These are phyloP conservation scores for Ciona savignyi DNA, from an alignment of 23 tunicate species.

Conservation along the genomic window DNA sequence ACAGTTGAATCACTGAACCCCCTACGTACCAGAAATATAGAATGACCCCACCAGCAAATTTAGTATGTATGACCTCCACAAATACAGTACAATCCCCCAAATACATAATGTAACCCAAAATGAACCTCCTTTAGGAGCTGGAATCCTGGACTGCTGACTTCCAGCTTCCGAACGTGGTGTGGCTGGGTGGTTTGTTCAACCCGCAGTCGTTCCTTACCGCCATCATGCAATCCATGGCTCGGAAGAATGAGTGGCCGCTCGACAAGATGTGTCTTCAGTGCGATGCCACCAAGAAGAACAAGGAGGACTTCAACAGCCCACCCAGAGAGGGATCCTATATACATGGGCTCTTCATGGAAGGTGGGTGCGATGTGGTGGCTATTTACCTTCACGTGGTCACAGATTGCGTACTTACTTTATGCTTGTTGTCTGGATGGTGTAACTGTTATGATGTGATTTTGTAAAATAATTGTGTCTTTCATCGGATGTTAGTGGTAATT, in stretches of 20 bases:
- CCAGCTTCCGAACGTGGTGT: conserved; percentile 80
- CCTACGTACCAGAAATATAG: no score
- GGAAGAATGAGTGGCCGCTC: conserved; percentile 99
- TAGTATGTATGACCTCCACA: no score
- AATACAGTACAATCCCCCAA: no score
- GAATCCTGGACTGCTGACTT: conserved; percentile 97
- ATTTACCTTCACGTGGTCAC: no score
- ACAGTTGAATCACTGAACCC: no score
- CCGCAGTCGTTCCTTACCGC: conserved; percentile 99
- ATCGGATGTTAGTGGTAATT: no score
- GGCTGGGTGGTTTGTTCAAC: conserved; percentile 98
- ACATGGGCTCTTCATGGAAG: conserved; percentile 94
- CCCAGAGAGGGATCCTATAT: conserved; percentile 81
- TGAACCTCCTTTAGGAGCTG: conserved; percentile 43
- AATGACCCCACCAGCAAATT: no score
- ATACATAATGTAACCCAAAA: neutral
- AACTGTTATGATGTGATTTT: no score
- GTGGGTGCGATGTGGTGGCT: no score
- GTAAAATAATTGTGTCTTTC: no score
- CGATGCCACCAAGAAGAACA: conserved; percentile 94
- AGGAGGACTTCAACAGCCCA: conserved; percentile 96
- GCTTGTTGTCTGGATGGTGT: no score
- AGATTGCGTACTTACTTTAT: no score
- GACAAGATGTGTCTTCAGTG: conserved; percentile 98
- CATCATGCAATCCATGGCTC: conserved; percentile 99